Evolutionary conservation across 2,113 vertebrate species (phyloP), one percentile per base, ranked within the genome.

Genomic region (Urocitellus parryii): DNA sequence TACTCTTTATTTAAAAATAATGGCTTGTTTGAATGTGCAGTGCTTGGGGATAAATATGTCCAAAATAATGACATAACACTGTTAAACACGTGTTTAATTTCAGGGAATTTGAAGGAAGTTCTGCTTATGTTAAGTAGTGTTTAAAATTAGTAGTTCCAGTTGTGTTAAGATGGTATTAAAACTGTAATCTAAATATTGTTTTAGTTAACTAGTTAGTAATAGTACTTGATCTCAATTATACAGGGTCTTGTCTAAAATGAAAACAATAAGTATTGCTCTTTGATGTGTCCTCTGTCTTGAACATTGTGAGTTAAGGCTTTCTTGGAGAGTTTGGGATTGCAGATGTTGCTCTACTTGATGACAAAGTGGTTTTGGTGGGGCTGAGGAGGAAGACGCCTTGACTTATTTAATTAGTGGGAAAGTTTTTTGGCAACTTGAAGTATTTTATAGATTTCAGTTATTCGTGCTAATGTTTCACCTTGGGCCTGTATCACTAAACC

Each of bases 71-170:
- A 68, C 27, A n/a, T 68, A 82, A 61, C 85, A 70, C 27, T 67
- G 13, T 79, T 56, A 92, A 90, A 78, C 45, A 65, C 76, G 16
- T 76, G 53, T 74, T 91, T 79, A 91, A 78, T 89, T 79, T 90
- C 51, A 74, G 37, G 63, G 65, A 85, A 58, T 93, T 91, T 91
- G 14, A 92, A 96, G 65, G 48, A 82, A 90, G 67, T 92, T 83
- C 32, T 11, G 18, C 53, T 65, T 92, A 74, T 65, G 39, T 84
- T 94, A 72, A 81, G 39, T 65, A 93, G 32, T 72, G 0, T 79
- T 91, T 92, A 91, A 94, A 97, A 86, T 67, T 24, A 96, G 2
- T 20, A 95, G 24, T 88, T 92, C 32, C 22, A 77, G 5, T 76
- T 56, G 73, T 90, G 32, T 85, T 88, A 92, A 73, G 74, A 48